A percentile compares a stretch with the other conserved stretches of the same genome.
Conservation (phyloP, 2,888 invertebrate species). For the Aplocera efformata region DNA sequence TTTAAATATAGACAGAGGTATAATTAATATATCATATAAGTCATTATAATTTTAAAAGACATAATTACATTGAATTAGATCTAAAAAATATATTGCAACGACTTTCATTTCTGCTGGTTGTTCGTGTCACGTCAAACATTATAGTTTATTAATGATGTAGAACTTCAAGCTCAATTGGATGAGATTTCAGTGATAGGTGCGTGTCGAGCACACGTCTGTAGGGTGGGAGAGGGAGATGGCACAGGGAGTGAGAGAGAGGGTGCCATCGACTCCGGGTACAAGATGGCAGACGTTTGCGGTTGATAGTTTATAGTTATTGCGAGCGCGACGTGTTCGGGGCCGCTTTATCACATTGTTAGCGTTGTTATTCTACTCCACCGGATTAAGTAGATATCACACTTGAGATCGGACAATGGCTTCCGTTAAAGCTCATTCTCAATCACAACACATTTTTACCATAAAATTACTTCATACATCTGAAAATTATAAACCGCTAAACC, state of each 20-base stretch:
- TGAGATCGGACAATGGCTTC: conserved; percentile 54
- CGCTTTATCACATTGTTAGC: conserved; percentile 79
- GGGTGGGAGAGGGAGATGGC: conserved; percentile 52
- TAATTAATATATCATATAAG: no score
- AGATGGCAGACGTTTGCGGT: conserved; percentile 79
- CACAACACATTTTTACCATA: conserved; percentile 40
- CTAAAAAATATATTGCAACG: no score
- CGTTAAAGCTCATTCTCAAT: conserved; percentile 62
- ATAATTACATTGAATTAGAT: not conserved
- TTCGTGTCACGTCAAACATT: conserved; percentile 17
- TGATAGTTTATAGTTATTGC: conserved; percentile 80
- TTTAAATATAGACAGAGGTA: no score
- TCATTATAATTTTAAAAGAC: no score
- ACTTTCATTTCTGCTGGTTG: not conserved
- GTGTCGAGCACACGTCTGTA: conserved; percentile 44
- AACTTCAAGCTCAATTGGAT: conserved; percentile 23
- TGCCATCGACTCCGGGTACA: conserved; percentile 71
- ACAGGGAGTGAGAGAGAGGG: conserved; percentile 60
- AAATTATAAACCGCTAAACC: conserved; percentile 47
- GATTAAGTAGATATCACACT: conserved; percentile 72
- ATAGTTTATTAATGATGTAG: conserved; percentile 24
- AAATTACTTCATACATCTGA: conserved; percentile 25
- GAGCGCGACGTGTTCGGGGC: conserved; percentile 69
- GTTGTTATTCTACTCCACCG: conserved; percentile 71
- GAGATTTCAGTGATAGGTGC: conserved; percentile 28